Evolutionary conservation across 2,888 invertebrate species (phyloP).

Genomic region (Heliconius erato): DNA sequence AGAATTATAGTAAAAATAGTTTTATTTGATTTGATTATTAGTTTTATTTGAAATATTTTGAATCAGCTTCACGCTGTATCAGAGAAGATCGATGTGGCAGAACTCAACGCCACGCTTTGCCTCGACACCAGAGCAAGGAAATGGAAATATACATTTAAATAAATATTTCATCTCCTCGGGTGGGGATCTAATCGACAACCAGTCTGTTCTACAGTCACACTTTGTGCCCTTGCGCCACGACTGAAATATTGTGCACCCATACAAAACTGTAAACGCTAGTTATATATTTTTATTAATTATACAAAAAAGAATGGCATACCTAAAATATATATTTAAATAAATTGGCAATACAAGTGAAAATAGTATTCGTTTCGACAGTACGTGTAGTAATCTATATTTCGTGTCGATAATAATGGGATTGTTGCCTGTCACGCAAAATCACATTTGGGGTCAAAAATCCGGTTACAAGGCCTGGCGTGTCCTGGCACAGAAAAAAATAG

Average conservation of each 20-base stretch:
- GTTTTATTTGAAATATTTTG: neutral
- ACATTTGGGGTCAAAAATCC: slow-evolving; percentile 58
- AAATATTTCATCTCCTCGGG: no score
- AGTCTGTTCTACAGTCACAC: no score
- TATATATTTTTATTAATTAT: neutral
- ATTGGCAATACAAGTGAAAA: neutral
- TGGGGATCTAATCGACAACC: no score
- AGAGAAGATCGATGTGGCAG: no score
- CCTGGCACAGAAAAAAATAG: slow-evolving; percentile 54
- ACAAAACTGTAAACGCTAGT: neutral
- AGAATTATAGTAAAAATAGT: neutral
- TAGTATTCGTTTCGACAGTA: slow-evolving; percentile 7
- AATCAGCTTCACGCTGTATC: no score
- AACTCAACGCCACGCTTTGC: no score
- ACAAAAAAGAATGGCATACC: neutral
- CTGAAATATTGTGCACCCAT: neutral
- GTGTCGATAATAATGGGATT: slow-evolving; percentile 56
- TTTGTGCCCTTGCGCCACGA: no score
- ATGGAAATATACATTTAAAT: no score
- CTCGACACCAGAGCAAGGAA: no score
- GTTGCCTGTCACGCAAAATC: slow-evolving; percentile 63
- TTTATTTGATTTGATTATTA: no score
- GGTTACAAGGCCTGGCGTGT: slow-evolving; percentile 61
- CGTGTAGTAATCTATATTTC: slow-evolving; percentile 55
- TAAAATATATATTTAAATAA: neutral